Evolutionary conservation across 2,888 invertebrate species (phyloP).

Genomic region (Phytoseiulus persimilis): DNA sequence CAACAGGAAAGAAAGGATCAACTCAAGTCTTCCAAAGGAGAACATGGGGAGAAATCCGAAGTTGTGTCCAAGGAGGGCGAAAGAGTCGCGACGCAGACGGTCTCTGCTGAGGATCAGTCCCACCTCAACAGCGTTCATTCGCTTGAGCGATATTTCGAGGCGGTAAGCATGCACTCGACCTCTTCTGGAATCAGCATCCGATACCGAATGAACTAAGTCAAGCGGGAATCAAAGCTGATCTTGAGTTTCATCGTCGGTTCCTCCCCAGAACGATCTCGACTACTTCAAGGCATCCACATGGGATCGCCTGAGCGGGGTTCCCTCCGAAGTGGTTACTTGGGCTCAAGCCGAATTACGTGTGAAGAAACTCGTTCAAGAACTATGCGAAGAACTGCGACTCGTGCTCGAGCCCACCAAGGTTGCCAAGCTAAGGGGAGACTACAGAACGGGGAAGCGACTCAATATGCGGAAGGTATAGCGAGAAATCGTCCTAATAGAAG

Average conservation of each 20-base stretch:
- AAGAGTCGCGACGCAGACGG: conserved; percentile 7
- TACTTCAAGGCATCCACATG: not conserved
- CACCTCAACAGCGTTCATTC: not conserved
- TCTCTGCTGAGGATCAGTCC: conserved; percentile 40
- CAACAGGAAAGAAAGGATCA: conserved; percentile 23
- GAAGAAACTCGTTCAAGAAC: conserved; percentile 62
- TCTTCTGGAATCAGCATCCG: no score
- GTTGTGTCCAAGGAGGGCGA: conserved; percentile 21
- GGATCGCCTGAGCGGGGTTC: not conserved
- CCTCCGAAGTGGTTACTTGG: conserved; percentile 27
- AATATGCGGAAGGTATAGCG: conserved; percentile 75
- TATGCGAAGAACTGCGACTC: conserved; percentile 85
- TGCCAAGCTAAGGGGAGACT: conserved; percentile 84
- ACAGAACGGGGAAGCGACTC: conserved; percentile 85
- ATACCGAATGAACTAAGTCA: no score
- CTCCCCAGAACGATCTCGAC: not conserved
- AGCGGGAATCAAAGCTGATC: no score
- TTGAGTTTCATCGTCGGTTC: not conserved
- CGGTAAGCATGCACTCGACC: not conserved
- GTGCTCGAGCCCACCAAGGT: conserved; percentile 92
- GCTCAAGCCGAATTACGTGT: conserved; percentile 41
- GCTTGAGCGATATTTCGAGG: not conserved
- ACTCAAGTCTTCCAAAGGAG: conserved; percentile 7
- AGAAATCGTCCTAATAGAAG: not conserved
- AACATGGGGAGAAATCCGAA: conserved; percentile 39